Evolutionary conservation across 2,797 vertebrate genomes (phyloP), one percentile per base, ranked within the genome.

Genomic region (Neoniphon sammara): DNA sequence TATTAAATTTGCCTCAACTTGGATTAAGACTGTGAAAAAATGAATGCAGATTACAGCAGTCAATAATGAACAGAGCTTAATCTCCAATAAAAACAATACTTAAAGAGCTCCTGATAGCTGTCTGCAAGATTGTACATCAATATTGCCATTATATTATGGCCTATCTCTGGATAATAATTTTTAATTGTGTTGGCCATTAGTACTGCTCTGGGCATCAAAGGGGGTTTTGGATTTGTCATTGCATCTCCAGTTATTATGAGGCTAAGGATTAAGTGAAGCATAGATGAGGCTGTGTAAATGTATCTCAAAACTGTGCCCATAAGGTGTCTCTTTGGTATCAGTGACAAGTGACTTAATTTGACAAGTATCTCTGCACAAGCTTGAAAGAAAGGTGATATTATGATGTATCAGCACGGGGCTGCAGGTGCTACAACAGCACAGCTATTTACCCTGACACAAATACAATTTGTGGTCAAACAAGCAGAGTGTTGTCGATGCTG

Each of bases 391-490:
- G n/a, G 65, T 8, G 62, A 73, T 46, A 34, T 30, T n/a, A 23
- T 49, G 36, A 47, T 52, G 63, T 7, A 30, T 1, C 10, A n/a
- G 25, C 55, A 20, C 0, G 52, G 46, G 78, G 66, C 58, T 77
- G 78, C n/a, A 67, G 66, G 54, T 50, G 65, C 55, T 67, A 82
- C 61, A 58, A n/a, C 7, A 10, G 42, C 25, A 73, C 55, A 56
- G 27, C 64, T 66, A 82, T 78, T 77, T 63, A 73, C 11, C 56
- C 55, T 17, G 70, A 84, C 74, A 72, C 23, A 56, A 80, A 82
- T 58, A 54, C 67, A 84, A 86, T 70, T 75, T 73, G 75, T 79
- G 71, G 77, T 84, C 71, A 70, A 82, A 79, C 54, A 17, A 64
- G 66, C 80, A 81, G 23, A n/a, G 8, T 4, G n/a, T 14, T 7